phyloP scores from a whole-genome alignment of 1,140 invertebrate genomes.

The Bombyx mori region DNA sequence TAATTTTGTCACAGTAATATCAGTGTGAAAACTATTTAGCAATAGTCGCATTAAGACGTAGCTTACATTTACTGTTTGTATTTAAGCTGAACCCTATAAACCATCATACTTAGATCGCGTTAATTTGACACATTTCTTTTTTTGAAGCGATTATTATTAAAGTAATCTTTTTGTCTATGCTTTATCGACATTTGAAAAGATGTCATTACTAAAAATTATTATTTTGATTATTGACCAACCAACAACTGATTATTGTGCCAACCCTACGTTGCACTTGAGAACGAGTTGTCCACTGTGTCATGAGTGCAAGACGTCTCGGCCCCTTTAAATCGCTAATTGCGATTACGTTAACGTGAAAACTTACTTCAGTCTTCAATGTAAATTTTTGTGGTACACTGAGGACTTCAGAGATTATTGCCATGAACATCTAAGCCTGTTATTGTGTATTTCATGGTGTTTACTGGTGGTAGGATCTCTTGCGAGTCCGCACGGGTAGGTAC shows the following conservation, averaged over 20 bases:
- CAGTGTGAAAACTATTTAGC: no score
- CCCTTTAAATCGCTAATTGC: slow-evolving; percentile 25
- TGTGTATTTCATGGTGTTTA: no score
- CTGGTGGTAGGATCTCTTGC: not conserved
- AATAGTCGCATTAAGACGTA: no score
- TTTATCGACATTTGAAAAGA: not conserved
- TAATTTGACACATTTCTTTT: no score
- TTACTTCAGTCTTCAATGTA: slow-evolving; percentile 9
- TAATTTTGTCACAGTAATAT: no score
- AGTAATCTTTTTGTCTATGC: not conserved
- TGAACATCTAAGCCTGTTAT: not conserved
- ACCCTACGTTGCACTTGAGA: slow-evolving; percentile 12
- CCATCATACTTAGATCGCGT: no score
- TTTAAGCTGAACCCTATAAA: no score
- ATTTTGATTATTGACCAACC: not conserved
- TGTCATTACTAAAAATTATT: slow-evolving; percentile 1
- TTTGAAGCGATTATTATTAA: no score
- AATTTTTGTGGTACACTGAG: not conserved
- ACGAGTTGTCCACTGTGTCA: slow-evolving; percentile 42
- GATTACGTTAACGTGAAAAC: slow-evolving; percentile 21
- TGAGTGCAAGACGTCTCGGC: slow-evolving; percentile 31
- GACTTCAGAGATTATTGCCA: not conserved
- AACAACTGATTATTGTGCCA: slow-evolving; percentile 6
- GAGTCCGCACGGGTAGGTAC: no score
- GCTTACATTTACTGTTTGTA: no score